phyloP scores from a whole-genome alignment of 2,113 vertebrate species.

The Myocastor coypus region DNA sequence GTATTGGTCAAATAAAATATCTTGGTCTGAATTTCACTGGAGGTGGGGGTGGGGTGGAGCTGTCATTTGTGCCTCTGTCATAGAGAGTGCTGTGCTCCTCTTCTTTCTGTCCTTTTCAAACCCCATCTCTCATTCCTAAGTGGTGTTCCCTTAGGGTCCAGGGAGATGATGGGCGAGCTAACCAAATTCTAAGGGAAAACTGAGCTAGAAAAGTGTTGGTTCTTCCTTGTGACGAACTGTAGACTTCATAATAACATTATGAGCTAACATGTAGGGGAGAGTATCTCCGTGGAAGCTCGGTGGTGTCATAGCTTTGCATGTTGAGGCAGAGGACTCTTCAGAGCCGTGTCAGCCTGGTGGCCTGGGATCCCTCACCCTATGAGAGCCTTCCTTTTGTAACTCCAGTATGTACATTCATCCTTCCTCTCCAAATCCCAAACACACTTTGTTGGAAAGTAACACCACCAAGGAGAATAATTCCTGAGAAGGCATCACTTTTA shows the following conservation, averaged over 20 bases:
- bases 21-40: neutral
- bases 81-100: neutral
- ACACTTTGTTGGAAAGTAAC: neutral
- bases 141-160: neutral
- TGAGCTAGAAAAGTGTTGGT: neutral
- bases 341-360: neutral
- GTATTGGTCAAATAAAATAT: neutral
- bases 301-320: neutral
- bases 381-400: neutral
- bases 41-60: no score
- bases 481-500: neutral
- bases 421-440: neutral
- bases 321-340: neutral
- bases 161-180: neutral
- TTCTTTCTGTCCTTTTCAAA: conserved; percentile 20
- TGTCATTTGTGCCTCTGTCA: neutral
- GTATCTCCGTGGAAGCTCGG: neutral
- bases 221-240: neutral
- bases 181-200: neutral
- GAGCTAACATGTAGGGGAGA: neutral
- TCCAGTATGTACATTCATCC: neutral
- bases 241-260: neutral
- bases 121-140: neutral
- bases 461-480: neutral
- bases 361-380: neutral